Base-by-base conservation (phyloP, 2,797 vertebrate species). In the Pempheris klunzingeri region DNA sequence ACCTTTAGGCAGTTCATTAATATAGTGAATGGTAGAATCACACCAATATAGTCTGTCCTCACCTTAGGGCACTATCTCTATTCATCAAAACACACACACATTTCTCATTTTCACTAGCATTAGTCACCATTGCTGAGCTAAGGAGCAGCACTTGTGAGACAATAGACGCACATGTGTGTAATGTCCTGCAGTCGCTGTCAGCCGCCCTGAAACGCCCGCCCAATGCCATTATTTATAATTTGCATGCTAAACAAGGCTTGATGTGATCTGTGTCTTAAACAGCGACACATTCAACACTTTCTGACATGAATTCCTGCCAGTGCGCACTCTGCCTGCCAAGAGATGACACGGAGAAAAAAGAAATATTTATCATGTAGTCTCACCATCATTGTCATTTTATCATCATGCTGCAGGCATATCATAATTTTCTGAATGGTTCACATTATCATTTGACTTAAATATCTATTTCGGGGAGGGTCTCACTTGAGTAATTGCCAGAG, bases 1-100 rank as follows among this genome's bases (percentile, higher is more conserved):
- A 98, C 97, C 97, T 97, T 91, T 93, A 97, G 97, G 97, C 97
- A 96, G 94, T 97, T 98, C 97, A 98, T 99, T 99, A 99, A 96
- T 97, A 96, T 96, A 96, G 94, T 91, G 90, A 94, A 95, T 94
- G 92, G 96, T 91, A 93, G 93, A 96, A 95, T 93, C 93, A 92
- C 65, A 71, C 95, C 92, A 95, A 95, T 96, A 96, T 94, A 90
- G 90, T 88, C 93, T 86, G 92, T 92, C 91, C 94, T 96, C 96
- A 97, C 97, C 95, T 94, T 93, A 78, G 93, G 96, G 96, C 96
- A 87, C 90, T 81, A 89, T 94, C 94, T 92, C 93, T 91, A 92
- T 95, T 95, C 94, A 69, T 92, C 94, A 96, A 93, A 92, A 89
- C 89, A 94, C 67, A 84, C 91, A 84, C 92, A 91, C 93, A 89